These are phyloP conservation scores for Aphelenchoides avenae DNA, from an alignment of 1,140 invertebrate species.

Conservation along the genomic window DNA sequence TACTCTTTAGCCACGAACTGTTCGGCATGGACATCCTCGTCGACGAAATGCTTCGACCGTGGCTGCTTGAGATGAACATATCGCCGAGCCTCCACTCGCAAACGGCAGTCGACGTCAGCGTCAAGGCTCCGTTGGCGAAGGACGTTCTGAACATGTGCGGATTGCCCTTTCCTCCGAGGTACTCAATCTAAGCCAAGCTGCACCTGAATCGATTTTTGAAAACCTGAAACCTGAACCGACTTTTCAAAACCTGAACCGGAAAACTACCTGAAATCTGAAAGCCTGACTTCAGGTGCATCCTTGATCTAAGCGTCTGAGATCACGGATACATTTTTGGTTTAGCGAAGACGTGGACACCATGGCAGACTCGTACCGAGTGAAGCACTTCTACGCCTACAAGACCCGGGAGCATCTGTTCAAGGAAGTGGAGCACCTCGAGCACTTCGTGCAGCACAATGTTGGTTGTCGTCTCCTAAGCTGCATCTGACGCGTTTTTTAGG, in stretches of 20 bases:
- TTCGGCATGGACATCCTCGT: slow-evolving; percentile 94
- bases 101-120: slow-evolving; percentile 80
- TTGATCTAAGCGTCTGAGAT: too few species aligned
- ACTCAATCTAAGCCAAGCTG: too few species aligned
- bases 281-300: too few species aligned
- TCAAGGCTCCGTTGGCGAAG: slow-evolving; percentile 82
- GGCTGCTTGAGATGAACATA: slow-evolving; percentile 76
- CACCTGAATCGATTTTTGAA: too few species aligned
- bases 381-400: slow-evolving; percentile 31
- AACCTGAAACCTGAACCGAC: too few species aligned
- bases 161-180: slow-evolving; percentile 68
- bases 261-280: too few species aligned
- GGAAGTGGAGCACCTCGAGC: slow-evolving; percentile 40
- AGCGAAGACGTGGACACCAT: too few species aligned
- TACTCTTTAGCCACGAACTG: slow-evolving; percentile 68
- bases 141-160: slow-evolving; percentile 85
- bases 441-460: slow-evolving; percentile 31
- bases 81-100: slow-evolving; percentile 88
- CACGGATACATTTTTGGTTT: too few species aligned
- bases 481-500: slow-evolving; percentile 29
- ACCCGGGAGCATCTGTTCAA: slow-evolving; percentile 40
- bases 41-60: slow-evolving; percentile 82
- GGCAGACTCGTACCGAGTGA: slow-evolving; percentile 39
- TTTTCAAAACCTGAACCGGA: too few species aligned
- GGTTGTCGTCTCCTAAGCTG: neutral